Conservation (phyloP, 2,888 invertebrate species). For the Drosophila paranaensis region DNA sequence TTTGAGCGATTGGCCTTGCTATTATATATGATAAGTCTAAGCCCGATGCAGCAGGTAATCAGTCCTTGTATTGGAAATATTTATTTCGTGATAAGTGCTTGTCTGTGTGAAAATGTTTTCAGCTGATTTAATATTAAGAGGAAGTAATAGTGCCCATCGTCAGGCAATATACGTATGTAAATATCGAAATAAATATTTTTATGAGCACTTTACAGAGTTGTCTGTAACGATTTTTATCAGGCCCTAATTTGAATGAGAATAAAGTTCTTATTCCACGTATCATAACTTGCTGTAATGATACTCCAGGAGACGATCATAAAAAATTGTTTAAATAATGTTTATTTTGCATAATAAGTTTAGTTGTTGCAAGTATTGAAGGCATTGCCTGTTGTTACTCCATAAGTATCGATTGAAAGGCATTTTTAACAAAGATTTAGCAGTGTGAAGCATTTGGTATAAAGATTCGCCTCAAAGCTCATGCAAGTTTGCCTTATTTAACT, state of each 20-base stretch:
- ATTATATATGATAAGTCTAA: neutral
- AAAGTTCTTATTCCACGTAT: too few species aligned
- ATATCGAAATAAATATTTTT: too few species aligned
- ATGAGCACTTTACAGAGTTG: too few species aligned
- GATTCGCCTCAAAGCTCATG: neutral
- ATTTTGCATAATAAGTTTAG: too few species aligned
- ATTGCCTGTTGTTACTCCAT: neutral
- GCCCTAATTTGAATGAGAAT: too few species aligned
- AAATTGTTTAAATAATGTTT: too few species aligned
- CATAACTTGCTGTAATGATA: too few species aligned
- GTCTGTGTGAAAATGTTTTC: too few species aligned
- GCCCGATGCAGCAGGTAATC: neutral
- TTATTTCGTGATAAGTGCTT: neutral
- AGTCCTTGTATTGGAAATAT: neutral
- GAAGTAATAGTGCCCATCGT: neutral
- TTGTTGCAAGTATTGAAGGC: too few species aligned
- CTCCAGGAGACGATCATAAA: too few species aligned
- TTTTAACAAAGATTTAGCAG: neutral
- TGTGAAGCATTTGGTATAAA: neutral
- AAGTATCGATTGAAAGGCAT: neutral
- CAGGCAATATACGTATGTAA: neutral
- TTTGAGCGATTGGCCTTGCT: neutral
- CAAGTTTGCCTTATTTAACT: neutral
- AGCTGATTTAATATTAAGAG: neutral
- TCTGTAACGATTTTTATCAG: too few species aligned